A percentile compares a stretch with the other conserved stretches of the same genome.
These are phyloP conservation scores for Sakesphorus luctuosus DNA, from an alignment of 2,113 vertebrate genomes.

Conservation along the genomic window DNA sequence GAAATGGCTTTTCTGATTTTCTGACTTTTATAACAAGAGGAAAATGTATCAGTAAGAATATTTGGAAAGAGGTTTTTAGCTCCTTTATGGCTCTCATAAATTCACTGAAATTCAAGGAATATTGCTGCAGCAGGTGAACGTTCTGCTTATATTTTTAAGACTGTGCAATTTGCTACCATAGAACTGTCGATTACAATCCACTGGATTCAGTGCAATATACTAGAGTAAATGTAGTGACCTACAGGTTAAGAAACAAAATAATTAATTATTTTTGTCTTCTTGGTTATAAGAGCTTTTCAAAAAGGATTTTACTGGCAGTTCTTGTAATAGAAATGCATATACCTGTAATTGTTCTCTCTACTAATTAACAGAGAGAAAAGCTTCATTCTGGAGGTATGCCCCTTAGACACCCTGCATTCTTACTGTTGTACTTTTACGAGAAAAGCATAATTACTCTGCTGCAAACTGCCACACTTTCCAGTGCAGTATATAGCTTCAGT, in stretches of 20 bases:
- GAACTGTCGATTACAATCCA: not conserved
- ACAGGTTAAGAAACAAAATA: not conserved
- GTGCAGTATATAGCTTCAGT: not conserved
- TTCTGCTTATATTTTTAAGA: not conserved
- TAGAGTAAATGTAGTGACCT: not conserved
- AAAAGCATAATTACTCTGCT: not conserved
- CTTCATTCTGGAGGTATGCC: not conserved
- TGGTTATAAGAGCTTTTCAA: not conserved
- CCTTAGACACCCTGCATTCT: not conserved
- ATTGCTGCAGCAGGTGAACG: not conserved
- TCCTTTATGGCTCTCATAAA: not conserved
- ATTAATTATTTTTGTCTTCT: not conserved
- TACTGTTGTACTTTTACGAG: not conserved
- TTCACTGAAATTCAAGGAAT: not conserved
- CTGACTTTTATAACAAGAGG: not conserved
- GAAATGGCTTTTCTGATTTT: not conserved
- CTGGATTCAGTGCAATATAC: not conserved
- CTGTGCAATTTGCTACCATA: not conserved
- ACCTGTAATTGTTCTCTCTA: not conserved
- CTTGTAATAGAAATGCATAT: not conserved
- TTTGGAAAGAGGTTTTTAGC: not conserved
- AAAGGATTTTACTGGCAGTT: not conserved
- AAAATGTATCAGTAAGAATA: not conserved
- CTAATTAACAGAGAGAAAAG: constrained; percentile 8
- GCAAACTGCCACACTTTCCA: not conserved